A percentile compares a stretch with the other conserved stretches of the same genome.
phyloP scores from a whole-genome alignment of 2,797 vertebrate genomes.

The Toxotes lorentzi region DNA sequence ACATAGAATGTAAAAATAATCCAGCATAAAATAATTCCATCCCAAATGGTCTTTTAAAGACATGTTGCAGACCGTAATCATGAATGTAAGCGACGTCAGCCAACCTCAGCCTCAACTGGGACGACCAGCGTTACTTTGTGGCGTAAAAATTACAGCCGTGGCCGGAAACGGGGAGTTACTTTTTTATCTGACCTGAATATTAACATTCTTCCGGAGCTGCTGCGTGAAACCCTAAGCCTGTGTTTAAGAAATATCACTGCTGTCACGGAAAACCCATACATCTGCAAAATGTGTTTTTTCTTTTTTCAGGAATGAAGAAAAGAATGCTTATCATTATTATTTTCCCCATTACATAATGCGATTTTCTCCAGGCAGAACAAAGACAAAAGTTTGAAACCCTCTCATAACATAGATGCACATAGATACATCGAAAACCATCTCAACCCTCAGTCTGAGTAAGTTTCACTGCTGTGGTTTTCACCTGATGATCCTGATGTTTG shows the following conservation, averaged over 20 bases:
- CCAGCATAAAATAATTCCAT: constrained; percentile 71
- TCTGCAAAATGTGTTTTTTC: constrained; percentile 27
- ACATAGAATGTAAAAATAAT: constrained; percentile 75
- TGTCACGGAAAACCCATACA: constrained; percentile 38
- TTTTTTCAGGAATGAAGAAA: constrained; percentile 40
- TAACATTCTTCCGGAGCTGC: constrained; percentile 72
- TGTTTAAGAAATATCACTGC: constrained; percentile 51
- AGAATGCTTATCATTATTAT: constrained; percentile 26
- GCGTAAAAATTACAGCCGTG: constrained; percentile 70
- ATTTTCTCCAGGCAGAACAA: constrained; percentile 16
- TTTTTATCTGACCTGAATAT: constrained; percentile 77
- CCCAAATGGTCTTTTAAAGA: constrained; percentile 78
- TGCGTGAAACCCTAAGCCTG: constrained; percentile 56
- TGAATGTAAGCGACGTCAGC: constrained; percentile 66
- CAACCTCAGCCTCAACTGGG: constrained; percentile 63
- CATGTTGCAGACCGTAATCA: constrained; percentile 66
- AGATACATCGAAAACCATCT: too few relatives aligned
- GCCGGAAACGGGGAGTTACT: constrained; percentile 67
- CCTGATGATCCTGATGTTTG: constrained; percentile 3
- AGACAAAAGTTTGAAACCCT: not conserved
- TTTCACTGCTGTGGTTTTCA: not conserved
- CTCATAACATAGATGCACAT: too few relatives aligned
- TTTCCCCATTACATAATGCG: not conserved
- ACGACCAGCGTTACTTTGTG: constrained; percentile 66
- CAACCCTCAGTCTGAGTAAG: not conserved